Base-by-base conservation (phyloP, 2,888 invertebrate genomes). In the Nemotelus pantherinus region DNA sequence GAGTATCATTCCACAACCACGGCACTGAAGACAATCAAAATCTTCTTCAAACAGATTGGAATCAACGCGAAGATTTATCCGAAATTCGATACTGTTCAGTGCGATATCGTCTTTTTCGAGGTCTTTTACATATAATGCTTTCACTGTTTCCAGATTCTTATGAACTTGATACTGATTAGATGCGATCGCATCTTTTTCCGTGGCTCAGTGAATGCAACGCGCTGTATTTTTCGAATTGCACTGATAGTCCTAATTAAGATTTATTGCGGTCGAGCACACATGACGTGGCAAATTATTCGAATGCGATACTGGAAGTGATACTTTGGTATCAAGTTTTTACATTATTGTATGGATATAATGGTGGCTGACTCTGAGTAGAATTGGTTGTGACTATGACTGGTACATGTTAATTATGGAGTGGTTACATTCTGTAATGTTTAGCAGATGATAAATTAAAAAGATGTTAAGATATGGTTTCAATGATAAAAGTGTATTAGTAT, bases 31-130 rank as follows among this genome's bases (percentile, higher is more conserved):
- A 25, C 25, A 25, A 25, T 25, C 25, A 25, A 25, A 25, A 25
- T 25, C 25, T 25, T 25, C 25, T 25, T 25, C 25, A 25, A 25
- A 25, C 25, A 25, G 25, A 25, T 25, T 25, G 25, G 0, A 25
- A 25, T 25, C 25, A 25, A 25, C 25, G 0, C 25, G 25, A 25
- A 25, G 25, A 25, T 7, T 68, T 68, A 72, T 72, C n/a, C 5
- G 72, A 72, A 60, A 72, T 72, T 60, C 47, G 72, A 72, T 60
- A 72, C 58, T 47, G 72, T 47, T 72, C 72, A 45, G 72, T 72
- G 72, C 57, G 47, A 60, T 72, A 72, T 72, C 60, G 48, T 63
- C 48, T 47, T 57, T 48, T 63, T 72, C 47, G 39, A 9, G 50
- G 68, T 43, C 39, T 68, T 68, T 68, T 68, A 45, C 47, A 10